These are phyloP conservation scores for Barnardius zonarius DNA, from an alignment of 2,113 vertebrate species.

Conservation along the genomic window DNA sequence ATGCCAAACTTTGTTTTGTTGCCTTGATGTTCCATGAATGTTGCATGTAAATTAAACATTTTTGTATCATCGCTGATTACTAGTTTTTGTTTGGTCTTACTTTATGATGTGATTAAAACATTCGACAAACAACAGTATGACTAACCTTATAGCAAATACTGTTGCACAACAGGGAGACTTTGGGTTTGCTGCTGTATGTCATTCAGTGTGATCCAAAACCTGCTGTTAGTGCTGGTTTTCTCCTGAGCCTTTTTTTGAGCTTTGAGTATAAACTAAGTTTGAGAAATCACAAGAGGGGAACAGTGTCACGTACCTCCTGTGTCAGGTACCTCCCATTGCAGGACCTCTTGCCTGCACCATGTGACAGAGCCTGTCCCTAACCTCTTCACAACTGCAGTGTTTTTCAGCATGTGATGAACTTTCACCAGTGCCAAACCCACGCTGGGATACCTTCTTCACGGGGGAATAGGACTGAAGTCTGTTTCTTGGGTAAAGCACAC, in stretches of 20 bases:
- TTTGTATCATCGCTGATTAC: conserved; percentile 63
- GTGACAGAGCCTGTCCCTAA: neutral
- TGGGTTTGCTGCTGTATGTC: neutral
- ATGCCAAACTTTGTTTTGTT: conserved; percentile 60
- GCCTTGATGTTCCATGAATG: conserved; percentile 62
- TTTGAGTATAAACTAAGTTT: neutral
- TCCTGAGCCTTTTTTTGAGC: neutral
- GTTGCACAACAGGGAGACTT: neutral
- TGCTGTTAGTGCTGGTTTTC: neutral
- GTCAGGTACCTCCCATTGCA: neutral
- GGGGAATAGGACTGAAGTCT: neutral
- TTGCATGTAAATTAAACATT: conserved; percentile 81
- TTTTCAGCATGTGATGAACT: neutral
- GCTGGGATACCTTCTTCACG: neutral
- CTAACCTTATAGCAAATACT: neutral
- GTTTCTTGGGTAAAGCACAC: neutral
- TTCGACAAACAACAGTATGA: neutral
- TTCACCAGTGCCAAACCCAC: neutral
- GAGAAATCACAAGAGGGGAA: neutral
- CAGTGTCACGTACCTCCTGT: neutral
- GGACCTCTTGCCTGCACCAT: neutral
- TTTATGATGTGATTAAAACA: neutral
- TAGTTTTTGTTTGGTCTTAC: conserved; percentile 8
- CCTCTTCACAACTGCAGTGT: neutral
- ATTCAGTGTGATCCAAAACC: neutral